Base-by-base conservation (phyloP, 2,797 vertebrate genomes). In the Gymnoscopelus braueri region DNA sequence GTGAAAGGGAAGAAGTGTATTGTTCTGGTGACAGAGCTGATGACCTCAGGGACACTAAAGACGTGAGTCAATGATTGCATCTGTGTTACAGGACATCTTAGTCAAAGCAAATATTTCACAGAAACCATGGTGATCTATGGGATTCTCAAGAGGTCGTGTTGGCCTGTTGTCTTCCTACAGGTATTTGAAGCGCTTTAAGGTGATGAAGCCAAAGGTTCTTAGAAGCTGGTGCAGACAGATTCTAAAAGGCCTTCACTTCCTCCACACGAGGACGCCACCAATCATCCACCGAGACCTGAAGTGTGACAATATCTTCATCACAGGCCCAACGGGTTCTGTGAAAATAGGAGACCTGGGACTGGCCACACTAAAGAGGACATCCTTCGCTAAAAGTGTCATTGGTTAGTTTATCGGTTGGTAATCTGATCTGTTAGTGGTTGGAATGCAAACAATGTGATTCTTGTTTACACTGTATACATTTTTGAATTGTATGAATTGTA, bases 291-390 rank as follows among this genome's bases (percentile, higher is more conserved):
- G 98, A 75, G 98, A 99, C 89, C 95, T 99, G 56, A 99, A 99
- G 91, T 99, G 98, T 63, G 98, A 99, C 92, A 99, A 99, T 91
- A 99, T 99, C 93, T 99, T 99, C 90, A 99, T 99, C 90, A 99
- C 98, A 1, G 98, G 98, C 67, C 98, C 98, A 60, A 99, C 98
- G 0, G 98, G 98, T 77, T 99, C 98, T 1, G 98, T 99, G 74
- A 99, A 99, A 90, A 99, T 99, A 2, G 98, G 98, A 50, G 98
- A 99, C 81, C 92, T 99, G 82, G 98, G 98, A 67, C 86, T 99
- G 78, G 98, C 98, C 53, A 99, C 98, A 4, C 94, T 99, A 69
- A 99, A 99, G 91, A 96, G 98, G 82, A 94, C 97, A 15, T 99
- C 98, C 0, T 99, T 99, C 76, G 98, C 98, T 53, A 99, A 99